A percentile compares a stretch with the other conserved stretches of the same genome.
Conservation (phyloP, 64 coral and sea anemone species). For the Hydrozoanthus tunicans region DNA sequence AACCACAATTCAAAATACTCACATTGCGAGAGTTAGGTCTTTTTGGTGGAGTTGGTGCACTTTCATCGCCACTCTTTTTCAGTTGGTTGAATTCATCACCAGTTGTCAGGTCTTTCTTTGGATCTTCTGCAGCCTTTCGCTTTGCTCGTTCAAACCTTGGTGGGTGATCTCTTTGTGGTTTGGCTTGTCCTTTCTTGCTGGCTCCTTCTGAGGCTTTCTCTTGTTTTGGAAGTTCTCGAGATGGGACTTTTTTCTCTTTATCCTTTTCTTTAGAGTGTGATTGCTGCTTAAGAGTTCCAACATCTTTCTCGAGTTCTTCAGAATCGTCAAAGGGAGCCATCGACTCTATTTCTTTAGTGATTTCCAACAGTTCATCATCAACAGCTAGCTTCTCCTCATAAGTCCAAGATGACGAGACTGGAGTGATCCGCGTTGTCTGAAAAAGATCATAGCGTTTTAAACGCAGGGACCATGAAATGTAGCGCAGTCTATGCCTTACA, state of each 20-base stretch:
- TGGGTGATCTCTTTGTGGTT: conserved; percentile 77
- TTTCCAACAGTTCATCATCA: conserved; percentile 51
- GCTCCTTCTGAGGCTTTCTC: conserved; percentile 9
- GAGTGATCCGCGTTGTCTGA: background rate
- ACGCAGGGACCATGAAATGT: background rate
- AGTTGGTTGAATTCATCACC: conserved; percentile 9
- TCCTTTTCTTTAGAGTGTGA: conserved; percentile 29
- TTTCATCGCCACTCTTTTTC: conserved; percentile 39
- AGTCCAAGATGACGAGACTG: conserved; percentile 17
- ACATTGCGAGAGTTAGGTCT: conserved; percentile 52
- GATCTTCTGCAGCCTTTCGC: conserved; percentile 57
- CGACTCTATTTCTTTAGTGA: conserved; percentile 49
- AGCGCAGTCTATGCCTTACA: background rate
- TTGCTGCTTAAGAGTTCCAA: conserved; percentile 5
- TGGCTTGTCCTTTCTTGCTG: conserved; percentile 72
- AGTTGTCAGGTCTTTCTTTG: conserved; percentile 36
- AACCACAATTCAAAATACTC: background rate
- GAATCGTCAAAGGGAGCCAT: conserved; percentile 44
- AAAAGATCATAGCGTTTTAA: background rate
- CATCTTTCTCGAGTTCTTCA: conserved; percentile 42
- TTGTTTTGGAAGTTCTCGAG: conserved; percentile 21
- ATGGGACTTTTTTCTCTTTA: background rate
- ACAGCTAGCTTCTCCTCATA: conserved; percentile 48
- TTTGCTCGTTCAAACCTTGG: conserved; percentile 86
- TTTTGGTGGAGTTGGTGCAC: conserved; percentile 45